Base-by-base conservation (phyloP, 2,113 vertebrate species). In the Rutilus rutilus region DNA sequence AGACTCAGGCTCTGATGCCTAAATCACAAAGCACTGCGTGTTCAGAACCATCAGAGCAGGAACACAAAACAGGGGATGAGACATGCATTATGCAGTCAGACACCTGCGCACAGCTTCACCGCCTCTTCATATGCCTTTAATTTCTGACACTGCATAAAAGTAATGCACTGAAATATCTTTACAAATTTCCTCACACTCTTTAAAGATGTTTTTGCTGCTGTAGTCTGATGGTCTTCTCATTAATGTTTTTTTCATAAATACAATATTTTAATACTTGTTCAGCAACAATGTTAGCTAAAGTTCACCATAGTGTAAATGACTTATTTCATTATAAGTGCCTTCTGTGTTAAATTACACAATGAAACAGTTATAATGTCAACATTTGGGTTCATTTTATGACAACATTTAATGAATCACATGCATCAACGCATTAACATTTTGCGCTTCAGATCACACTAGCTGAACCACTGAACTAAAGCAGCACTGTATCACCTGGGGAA, bases 11-110 rank as follows among this genome's bases (percentile, higher is more conserved):
- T 85, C 87, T 88, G 87, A 88, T 80, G 87, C 73, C 47, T 42
- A 65, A 76, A 88, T 85, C 78, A 87, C 85, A 88, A 88, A 85
- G 73, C 60, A 25, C 59, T 36, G 82, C 5, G 23, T 27, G 81
- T 67, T 82, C 87, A 82, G 82, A 77, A 80, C 39, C 85, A 86
- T 89, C 89, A 87, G 77, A 87, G 69, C 64, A 69, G 36, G 54
- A 78, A 86, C 83, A 69, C 74, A 88, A 65, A 85, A 86, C 74
- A 74, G 42, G 80, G 86, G 27, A 17, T 19, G 39, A 47, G 6
- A 80, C 57, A 85, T 85, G 62, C 42, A 85, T 85, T 78, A 87
- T 87, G 85, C 78, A 89, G 83, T 23, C 80, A 84, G 42, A 84
- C 87, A 88, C 85, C 84, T 86, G 80, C 21, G 25, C 65, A 83